Base-by-base conservation (phyloP, 2,113 vertebrate species). In the Acrocephalus kingi region DNA sequence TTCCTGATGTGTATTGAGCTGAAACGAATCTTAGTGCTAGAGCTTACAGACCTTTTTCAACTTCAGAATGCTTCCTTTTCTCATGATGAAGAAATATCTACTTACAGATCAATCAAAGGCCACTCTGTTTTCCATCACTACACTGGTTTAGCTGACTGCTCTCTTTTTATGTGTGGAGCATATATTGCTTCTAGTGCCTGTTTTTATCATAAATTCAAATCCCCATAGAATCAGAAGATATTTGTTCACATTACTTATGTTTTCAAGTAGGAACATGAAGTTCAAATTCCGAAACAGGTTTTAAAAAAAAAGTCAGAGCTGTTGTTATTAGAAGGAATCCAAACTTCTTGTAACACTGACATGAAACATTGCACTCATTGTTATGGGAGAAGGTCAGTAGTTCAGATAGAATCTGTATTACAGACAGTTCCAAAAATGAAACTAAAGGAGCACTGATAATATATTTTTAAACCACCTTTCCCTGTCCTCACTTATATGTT, bases 341-440 rank as follows among this genome's bases (percentile, higher is more conserved):
- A 94, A 93, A 82, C 46, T 64, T 59, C 63, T 88, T 85, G 30
- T 78, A 95, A 88, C 20, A 28, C 52, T 95, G 90, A 93, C 77
- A 87, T 83, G 81, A 94, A 97, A 91, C 45, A 93, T 96, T 96
- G 74, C 54, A 33, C 22, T 94, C 39, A 71, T 79, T 96, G 80
- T 86, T 95, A 77, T 63, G 31, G 55, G 63, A 84, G 93, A 81
- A 88, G 93, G 90, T 96, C 93, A 93, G 33, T 77, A 94, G 97
- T 96, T 97, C 68, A 96, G 81, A 52, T 7, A 72, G 49, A 72
- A 94, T 90, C 78, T 61, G 7, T 83, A 31, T 46, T 73, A 45
- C 13, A 67, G 23, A 45, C 28, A 73, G 43, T 51, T 93, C 58
- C 75, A 79, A 89, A 96, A 77, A 17, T 46, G 28, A 95, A 94